phyloP scores from a whole-genome alignment of 2,113 vertebrate genomes.

The Zeus faber region DNA sequence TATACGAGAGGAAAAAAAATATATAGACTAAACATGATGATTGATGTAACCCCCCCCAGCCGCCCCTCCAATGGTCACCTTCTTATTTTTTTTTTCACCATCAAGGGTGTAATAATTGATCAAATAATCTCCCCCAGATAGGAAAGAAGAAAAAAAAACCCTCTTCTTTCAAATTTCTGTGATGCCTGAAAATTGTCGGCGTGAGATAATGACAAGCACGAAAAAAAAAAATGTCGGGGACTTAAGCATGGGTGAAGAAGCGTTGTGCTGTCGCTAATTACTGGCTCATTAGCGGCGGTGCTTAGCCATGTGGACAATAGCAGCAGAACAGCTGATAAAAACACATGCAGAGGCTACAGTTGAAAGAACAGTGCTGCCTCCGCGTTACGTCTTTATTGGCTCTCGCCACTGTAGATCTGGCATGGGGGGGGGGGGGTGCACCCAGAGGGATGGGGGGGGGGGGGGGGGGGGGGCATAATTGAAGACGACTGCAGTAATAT shows the following conservation, averaged over 20 bases:
- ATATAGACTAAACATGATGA: background rate
- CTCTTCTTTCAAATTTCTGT: constrained; percentile 53
- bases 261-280: constrained; percentile 70
- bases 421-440: background rate
- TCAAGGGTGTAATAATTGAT: too few species aligned
- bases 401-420: constrained; percentile 50
- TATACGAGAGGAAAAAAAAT: background rate
- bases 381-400: constrained; percentile 66
- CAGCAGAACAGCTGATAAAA: constrained; percentile 72
- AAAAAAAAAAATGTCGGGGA: constrained; percentile 45
- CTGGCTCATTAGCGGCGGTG: constrained; percentile 70
- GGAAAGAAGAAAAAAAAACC: too few species aligned
- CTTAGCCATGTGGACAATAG: constrained; percentile 71
- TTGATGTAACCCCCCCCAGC: too few species aligned
- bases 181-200: constrained; percentile 69
- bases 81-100: too few species aligned
- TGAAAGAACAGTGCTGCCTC: constrained; percentile 65
- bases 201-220: constrained; percentile 62
- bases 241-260: constrained; percentile 71
- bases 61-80: too few species aligned
- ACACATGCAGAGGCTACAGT: constrained; percentile 70
- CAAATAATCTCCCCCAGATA: too few species aligned
- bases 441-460: constrained; percentile 47
- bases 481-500: background rate
- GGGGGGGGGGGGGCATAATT: background rate